These are phyloP conservation scores for Perdix hodgsoniae DNA, from an alignment of 2,797 vertebrate species.

Conservation along the genomic window DNA sequence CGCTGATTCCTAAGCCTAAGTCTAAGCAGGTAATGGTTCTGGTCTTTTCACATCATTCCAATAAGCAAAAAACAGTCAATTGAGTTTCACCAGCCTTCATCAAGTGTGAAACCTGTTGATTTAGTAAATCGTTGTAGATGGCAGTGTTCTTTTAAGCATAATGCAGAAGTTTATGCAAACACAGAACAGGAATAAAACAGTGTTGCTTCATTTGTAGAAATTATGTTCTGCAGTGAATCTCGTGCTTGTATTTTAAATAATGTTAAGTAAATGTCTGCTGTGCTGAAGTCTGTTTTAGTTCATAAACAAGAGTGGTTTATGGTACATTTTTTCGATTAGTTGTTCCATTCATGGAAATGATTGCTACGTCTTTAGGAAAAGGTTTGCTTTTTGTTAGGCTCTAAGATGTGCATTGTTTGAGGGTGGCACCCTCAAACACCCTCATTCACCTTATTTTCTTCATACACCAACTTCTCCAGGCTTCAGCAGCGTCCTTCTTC, in stretches of 20 bases:
- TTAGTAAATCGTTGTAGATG: background rate
- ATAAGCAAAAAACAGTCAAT: background rate
- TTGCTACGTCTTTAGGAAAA: background rate
- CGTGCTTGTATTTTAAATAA: background rate
- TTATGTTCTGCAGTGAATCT: background rate
- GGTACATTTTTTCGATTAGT: background rate
- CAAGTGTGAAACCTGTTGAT: background rate
- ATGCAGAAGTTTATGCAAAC: background rate
- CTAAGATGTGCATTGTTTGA: fast-evolving
- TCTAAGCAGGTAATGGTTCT: slow-evolving; percentile 83
- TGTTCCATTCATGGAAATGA: background rate
- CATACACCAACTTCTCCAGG: slow-evolving; percentile 12
- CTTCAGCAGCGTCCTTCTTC: slow-evolving; percentile 86
- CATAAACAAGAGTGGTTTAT: background rate
- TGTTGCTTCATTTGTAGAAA: background rate
- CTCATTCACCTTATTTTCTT: background rate
- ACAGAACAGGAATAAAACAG: background rate
- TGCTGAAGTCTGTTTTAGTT: background rate
- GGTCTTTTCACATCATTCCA: background rate
- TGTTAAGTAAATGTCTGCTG: background rate
- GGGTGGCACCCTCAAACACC: no score
- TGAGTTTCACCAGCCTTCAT: background rate
- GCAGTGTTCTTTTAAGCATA: background rate
- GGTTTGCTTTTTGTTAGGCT: background rate
- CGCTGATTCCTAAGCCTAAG: slow-evolving; percentile 88